These are phyloP conservation scores for Eristalinus sepulchralis DNA, from an alignment of 2,888 invertebrate genomes.

Conservation along the genomic window DNA sequence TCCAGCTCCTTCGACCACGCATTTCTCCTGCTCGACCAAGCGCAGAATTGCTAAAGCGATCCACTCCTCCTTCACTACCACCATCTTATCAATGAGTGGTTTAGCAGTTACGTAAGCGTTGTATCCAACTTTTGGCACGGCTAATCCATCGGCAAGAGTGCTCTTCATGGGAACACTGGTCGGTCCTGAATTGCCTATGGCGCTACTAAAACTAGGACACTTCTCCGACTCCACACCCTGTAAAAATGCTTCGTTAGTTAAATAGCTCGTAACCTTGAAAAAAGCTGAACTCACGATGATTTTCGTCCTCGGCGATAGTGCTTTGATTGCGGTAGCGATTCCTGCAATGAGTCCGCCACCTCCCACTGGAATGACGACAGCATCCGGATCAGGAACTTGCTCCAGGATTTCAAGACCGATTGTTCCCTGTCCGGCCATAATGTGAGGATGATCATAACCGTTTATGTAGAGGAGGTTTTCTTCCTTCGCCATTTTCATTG, in stretches of 20 bases:
- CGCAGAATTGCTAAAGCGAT: slow-evolving; percentile 91
- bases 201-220: slow-evolving; percentile 91
- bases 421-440: slow-evolving; percentile 97
- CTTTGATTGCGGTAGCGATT: slow-evolving; percentile 93
- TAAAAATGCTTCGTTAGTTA: not conserved
- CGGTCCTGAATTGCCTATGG: slow-evolving; percentile 87
- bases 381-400: slow-evolving; percentile 93
- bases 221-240: slow-evolving; percentile 97
- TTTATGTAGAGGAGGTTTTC: slow-evolving; percentile 91
- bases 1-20: slow-evolving; percentile 95
- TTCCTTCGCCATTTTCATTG: slow-evolving; percentile 88
- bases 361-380: slow-evolving; percentile 94
- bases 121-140: slow-evolving; percentile 92
- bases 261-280: not conserved
- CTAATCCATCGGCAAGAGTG: slow-evolving; percentile 93
- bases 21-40: slow-evolving; percentile 91
- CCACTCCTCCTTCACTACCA: slow-evolving; percentile 91
- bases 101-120: slow-evolving; percentile 90
- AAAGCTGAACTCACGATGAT: slow-evolving; percentile 88
- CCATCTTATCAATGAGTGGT: slow-evolving; percentile 88
- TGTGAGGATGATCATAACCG: slow-evolving; percentile 97
- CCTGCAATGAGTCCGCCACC: slow-evolving; percentile 96
- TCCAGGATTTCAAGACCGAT: slow-evolving; percentile 95
- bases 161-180: slow-evolving; percentile 85
- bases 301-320: slow-evolving; percentile 89